Conservation (phyloP, 1,140 invertebrate genomes). For the Drosophila repleta region DNA sequence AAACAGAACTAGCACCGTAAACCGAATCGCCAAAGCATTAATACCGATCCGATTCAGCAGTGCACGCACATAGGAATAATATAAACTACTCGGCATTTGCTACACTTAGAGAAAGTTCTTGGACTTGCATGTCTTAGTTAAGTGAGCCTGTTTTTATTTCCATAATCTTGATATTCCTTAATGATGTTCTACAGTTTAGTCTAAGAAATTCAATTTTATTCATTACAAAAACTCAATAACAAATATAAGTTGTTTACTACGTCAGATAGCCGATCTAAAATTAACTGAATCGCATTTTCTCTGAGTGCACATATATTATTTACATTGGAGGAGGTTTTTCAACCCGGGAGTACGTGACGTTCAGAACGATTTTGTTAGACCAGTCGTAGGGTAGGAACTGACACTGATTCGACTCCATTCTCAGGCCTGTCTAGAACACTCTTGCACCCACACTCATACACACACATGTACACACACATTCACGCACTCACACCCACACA, state of each 20-base stretch:
- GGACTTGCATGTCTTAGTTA: too few species aligned
- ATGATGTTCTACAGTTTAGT: too few species aligned
- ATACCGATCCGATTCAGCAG: constrained; percentile 6
- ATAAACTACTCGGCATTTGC: not conserved
- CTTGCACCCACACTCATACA: not conserved
- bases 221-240: too few species aligned
- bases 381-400: not conserved
- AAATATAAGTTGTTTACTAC: too few species aligned
- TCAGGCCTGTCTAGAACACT: constrained; percentile 18
- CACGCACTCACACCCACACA: not conserved
- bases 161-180: not conserved
- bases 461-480: not conserved
- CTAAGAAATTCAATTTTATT: too few species aligned
- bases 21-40: constrained; percentile 14
- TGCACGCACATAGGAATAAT: constrained; percentile 3
- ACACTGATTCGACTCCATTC: constrained; percentile 10
- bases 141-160: too few species aligned
- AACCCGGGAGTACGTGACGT: constrained; percentile 15
- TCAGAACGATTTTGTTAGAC: not conserved
- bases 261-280: not conserved
- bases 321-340: constrained; percentile 4
- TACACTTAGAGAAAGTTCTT: not conserved
- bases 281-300: not conserved
- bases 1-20: constrained; percentile 14
- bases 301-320: constrained; percentile 10